Conservation (phyloP, 2,888 invertebrate genomes). For the Linyphia triangularis region DNA sequence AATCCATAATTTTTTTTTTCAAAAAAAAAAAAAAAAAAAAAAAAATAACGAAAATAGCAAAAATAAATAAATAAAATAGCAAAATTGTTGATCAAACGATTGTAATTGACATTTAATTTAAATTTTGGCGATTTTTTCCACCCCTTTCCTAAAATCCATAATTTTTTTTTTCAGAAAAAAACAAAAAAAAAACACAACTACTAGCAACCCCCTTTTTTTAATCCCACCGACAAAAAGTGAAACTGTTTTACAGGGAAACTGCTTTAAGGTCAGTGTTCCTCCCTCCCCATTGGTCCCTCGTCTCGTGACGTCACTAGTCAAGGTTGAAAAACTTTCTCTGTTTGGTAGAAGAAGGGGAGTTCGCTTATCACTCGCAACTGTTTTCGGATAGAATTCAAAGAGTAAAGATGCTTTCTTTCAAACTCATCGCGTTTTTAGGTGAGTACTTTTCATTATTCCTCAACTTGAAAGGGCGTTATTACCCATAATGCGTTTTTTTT, state of each 20-base stretch:
- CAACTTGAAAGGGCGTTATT: too few relatives aligned
- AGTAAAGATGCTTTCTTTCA: conserved; percentile 30
- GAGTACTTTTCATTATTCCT: conserved; percentile 33
- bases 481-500: too few relatives aligned
- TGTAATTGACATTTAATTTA: too few relatives aligned
- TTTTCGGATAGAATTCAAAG: background rate
- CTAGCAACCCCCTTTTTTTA: conserved; percentile 1
- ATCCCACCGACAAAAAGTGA: conserved; percentile 7
- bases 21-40: too few relatives aligned
- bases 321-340: conserved; percentile 67
- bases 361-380: background rate
- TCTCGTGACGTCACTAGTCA: conserved; percentile 66
- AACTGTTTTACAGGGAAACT: conserved; percentile 17
- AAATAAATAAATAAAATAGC: too few relatives aligned
- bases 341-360: conserved; percentile 16
- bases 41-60: too few relatives aligned
- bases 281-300: conserved; percentile 43
- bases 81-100: too few relatives aligned
- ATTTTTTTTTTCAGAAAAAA: too few relatives aligned
- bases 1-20: too few relatives aligned
- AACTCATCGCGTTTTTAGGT: conserved; percentile 38
- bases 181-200: too few relatives aligned
- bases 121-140: too few relatives aligned
- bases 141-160: too few relatives aligned
- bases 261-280: conserved; percentile 72